Percentiles rank a stretch among this genome's conserved stretches.
Evolutionary conservation across 2,888 invertebrate species (phyloP).

Genomic region (Phania funesta): DNA sequence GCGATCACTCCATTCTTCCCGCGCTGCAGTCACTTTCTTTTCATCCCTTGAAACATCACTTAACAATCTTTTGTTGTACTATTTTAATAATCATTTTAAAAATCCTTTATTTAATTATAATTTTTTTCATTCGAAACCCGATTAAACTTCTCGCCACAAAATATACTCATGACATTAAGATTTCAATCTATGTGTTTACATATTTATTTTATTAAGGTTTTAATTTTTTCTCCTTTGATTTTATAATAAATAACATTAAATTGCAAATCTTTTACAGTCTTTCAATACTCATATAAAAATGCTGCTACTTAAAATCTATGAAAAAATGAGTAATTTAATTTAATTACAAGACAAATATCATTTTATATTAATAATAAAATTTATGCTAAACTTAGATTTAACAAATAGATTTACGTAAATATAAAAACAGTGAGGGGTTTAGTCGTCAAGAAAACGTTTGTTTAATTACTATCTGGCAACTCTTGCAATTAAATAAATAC

Average conservation of each 20-base stretch:
- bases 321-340: conserved; percentile 46
- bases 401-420: conserved; percentile 14
- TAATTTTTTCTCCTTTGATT: conserved; percentile 5
- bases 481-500: conserved; percentile 36
- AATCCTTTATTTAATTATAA: no score
- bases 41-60: no score
- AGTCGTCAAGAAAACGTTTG: neutral
- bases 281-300: conserved; percentile 73
- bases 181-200: neutral
- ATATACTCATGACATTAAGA: neutral
- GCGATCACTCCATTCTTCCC: no score
- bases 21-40: no score
- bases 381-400: conserved; percentile 61
- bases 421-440: conserved; percentile 24
- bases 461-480: conserved; percentile 42
- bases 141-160: neutral
- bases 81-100: no score
- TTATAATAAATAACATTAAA: conserved; percentile 65
- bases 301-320: conserved; percentile 74
- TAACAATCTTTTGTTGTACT: no score
- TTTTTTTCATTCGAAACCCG: no score
- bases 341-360: conserved; percentile 40
- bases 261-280: conserved; percentile 76
- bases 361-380: conserved; percentile 53
- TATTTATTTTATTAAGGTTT: conserved; percentile 1